phyloP scores from a whole-genome alignment of 2,797 vertebrate species.

The Ambastaia sidthimunki region DNA sequence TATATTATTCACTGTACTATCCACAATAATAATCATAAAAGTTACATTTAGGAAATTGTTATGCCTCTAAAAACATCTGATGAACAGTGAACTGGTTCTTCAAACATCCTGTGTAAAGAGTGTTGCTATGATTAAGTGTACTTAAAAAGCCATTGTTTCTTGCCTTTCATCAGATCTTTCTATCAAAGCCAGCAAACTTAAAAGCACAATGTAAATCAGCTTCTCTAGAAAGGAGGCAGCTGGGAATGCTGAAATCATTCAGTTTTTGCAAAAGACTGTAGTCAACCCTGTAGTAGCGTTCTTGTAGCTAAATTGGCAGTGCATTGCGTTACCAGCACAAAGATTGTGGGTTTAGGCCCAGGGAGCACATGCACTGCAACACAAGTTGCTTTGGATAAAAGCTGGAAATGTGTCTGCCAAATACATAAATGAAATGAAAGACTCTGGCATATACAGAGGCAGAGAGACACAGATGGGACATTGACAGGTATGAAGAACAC shows the following conservation, averaged over 20 bases:
- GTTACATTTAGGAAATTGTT: neutral
- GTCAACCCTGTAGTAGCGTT: neutral
- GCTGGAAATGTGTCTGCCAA: too few relatives aligned
- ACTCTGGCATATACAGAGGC: neutral
- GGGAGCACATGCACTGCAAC: too few relatives aligned
- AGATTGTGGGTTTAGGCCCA: too few relatives aligned
- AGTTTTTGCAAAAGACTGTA: slow-evolving; percentile 11
- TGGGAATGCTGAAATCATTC: neutral
- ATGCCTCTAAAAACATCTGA: slow-evolving; percentile 23
- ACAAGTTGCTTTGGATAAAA: too few relatives aligned
- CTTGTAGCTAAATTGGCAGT: too few relatives aligned
- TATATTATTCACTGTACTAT: too few relatives aligned
- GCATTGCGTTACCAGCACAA: too few relatives aligned
- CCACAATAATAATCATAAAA: too few relatives aligned
- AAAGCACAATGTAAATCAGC: slow-evolving; percentile 34
- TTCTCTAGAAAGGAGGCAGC: slow-evolving; percentile 10
- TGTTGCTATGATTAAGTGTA: slow-evolving; percentile 65
- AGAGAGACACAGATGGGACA: too few relatives aligned
- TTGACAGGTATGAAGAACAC: neutral
- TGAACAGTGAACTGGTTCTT: slow-evolving; percentile 47
- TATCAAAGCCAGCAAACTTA: slow-evolving; percentile 38
- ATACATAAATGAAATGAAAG: too few relatives aligned
- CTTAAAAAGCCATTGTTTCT: slow-evolving; percentile 70
- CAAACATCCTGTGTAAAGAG: slow-evolving; percentile 39
- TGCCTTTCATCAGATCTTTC: slow-evolving; percentile 53